phyloP scores from a whole-genome alignment of 2,797 vertebrate genomes.

The Alosa sapidissima region DNA sequence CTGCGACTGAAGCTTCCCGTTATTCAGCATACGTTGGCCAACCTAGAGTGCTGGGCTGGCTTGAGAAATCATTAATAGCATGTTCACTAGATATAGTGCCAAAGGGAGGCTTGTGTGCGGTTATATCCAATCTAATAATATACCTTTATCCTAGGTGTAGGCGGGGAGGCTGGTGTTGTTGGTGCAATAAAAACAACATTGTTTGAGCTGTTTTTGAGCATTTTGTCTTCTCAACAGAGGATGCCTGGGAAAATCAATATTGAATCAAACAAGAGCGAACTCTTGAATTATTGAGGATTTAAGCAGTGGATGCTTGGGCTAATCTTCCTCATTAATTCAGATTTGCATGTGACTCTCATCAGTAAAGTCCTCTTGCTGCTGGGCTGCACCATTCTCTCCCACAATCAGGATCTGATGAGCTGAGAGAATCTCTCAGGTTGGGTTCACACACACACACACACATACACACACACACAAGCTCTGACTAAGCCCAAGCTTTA shows the following conservation, averaged over 20 bases:
- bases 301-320: conserved; percentile 33
- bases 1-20: background rate
- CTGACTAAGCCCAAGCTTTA: background rate
- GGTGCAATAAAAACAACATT: conserved; percentile 35
- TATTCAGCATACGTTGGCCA: conserved; percentile 48
- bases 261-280: conserved; percentile 39
- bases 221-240: conserved; percentile 42
- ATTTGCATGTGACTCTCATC: conserved; percentile 22
- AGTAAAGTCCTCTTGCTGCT: background rate
- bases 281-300: conserved; percentile 42
- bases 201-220: conserved; percentile 33
- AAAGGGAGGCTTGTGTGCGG: background rate
- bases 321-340: conserved; percentile 39
- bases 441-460: conserved; percentile 27
- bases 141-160: background rate
- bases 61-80: background rate
- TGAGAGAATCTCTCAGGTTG: conserved; percentile 2
- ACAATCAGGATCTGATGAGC: background rate
- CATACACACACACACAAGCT: conserved; percentile 39
- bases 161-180: background rate
- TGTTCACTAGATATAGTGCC: background rate
- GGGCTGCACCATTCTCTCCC: background rate
- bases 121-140: background rate
- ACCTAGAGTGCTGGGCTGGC: conserved; percentile 21
- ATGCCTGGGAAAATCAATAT: conserved; percentile 39